phyloP scores from a whole-genome alignment of 2,888 invertebrate species.

The Pandemis heparana region DNA sequence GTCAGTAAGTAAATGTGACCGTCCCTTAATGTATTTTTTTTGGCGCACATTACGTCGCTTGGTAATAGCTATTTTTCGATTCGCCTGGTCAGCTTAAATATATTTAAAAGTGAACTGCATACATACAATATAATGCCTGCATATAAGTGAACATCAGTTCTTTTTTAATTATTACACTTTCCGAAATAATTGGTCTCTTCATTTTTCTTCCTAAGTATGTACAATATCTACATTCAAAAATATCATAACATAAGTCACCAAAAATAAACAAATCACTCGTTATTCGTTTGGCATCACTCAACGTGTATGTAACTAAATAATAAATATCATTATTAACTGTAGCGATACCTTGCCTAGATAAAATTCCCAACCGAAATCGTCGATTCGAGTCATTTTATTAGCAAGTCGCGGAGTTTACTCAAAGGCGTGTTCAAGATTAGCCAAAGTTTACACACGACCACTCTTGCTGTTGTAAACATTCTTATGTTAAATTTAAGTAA shows the following conservation, averaged over 20 bases:
- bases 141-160: no score
- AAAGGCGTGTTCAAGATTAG: background rate
- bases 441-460: background rate
- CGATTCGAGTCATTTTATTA: background rate
- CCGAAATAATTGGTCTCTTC: no score
- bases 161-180: no score
- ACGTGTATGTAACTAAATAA: background rate
- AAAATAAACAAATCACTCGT: background rate
- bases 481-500: no score
- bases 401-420: background rate
- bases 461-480: background rate
- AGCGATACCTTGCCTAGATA: background rate
- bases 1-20: background rate
- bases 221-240: background rate
- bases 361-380: background rate
- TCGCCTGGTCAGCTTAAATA: background rate
- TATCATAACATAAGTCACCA: background rate
- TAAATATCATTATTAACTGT: background rate
- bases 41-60: background rate
- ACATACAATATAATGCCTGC: no score
- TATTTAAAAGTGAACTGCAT: no score
- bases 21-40: background rate
- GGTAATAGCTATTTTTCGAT: background rate
- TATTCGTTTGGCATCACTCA: background rate
- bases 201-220: no score